Base-by-base conservation (phyloP, 2,113 vertebrate genomes). In the Trichomycterus rosablanca region DNA sequence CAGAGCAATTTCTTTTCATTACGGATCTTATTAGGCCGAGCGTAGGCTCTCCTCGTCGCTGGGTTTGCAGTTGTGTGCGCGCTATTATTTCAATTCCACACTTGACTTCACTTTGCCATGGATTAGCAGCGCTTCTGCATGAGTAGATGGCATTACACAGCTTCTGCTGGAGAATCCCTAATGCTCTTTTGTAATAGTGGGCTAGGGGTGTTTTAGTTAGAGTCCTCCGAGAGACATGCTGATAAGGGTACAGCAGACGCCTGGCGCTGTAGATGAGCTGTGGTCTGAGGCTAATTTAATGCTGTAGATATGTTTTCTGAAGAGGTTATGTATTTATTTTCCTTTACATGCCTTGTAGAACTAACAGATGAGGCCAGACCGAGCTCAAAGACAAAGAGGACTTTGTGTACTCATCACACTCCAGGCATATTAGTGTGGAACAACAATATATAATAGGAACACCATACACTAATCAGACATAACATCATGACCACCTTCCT, bases 81-180 rank as follows among this genome's bases (percentile, higher is more conserved):
- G 77, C 20, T 26, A 35, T 66, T 53, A 73, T 68, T 56, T 59
- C 16, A 54, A 57, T 62, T 63, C 66, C 53, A 73, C 46, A 45
- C 64, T 70, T 37, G 67, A 50, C 1, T 68, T 76, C 72, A 66
- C 54, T 55, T 74, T 44, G 8, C 56, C 45, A 42, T 70, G 75
- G 77, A 78, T 82, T 81, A 81, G 70, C 32, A 45, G 54, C 14
- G 28, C 45, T 67, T 64, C 60, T 74, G 76, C 77, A 57, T 63
- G 70, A 78, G 73, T 74, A 85, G 80, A 83, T 79, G 61, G 67
- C 66, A 71, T 76, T 66, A 73, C 81, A 83, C 79, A 79, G 76
- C 70, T 77, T 66, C 39, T 51, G 1, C 66, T 73, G 59, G 61
- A 81, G 63, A 80, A 80, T 70, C 76, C 76, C 71, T 71, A 68